A percentile compares a stretch with the other conserved stretches of the same genome.
Conservation (phyloP, 2,888 invertebrate species). For the Sinelater perroti region DNA sequence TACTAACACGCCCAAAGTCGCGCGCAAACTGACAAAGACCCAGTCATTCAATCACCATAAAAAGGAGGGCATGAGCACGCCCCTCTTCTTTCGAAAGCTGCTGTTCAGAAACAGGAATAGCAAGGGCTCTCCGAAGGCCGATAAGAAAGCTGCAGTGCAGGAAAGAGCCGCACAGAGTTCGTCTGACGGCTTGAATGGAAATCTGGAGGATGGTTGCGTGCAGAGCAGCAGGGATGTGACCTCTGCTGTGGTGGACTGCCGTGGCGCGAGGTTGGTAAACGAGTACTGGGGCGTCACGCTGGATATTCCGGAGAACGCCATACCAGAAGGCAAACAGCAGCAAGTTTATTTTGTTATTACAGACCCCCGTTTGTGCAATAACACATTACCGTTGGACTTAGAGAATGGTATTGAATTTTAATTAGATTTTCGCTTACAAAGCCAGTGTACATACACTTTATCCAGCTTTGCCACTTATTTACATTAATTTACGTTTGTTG, state of each 20-base stretch:
- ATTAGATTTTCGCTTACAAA: slow-evolving; percentile 30
- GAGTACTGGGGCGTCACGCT: slow-evolving; percentile 91
- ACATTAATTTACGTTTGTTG: slow-evolving; percentile 44
- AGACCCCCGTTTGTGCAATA: slow-evolving; percentile 78
- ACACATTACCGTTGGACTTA: slow-evolving; percentile 84
- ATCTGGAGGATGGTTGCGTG: slow-evolving; percentile 14
- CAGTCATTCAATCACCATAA: slow-evolving; percentile 60
- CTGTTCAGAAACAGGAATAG: slow-evolving; percentile 51
- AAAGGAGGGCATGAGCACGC: slow-evolving; percentile 52
- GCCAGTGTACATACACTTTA: slow-evolving; percentile 51
- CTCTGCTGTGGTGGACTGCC: slow-evolving; percentile 72
- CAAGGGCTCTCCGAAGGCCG: slow-evolving; percentile 17
- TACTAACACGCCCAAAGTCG: slow-evolving; percentile 58
- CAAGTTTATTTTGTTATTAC: slow-evolving; percentile 93
- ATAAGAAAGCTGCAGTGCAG: slow-evolving; percentile 8
- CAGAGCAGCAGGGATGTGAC: slow-evolving; percentile 59
- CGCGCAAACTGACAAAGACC: slow-evolving; percentile 59
- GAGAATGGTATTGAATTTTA: slow-evolving; percentile 77
- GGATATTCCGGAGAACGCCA: slow-evolving; percentile 88
- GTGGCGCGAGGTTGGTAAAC: slow-evolving; percentile 85
- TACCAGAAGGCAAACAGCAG: slow-evolving; percentile 82
- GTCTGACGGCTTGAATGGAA: slow-evolving; percentile 24
- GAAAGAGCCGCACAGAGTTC: slow-evolving; percentile 11
- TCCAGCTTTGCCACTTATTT: neutral
- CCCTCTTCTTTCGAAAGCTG: slow-evolving; percentile 57